Percentiles rank a stretch among this genome's conserved stretches.
These are phyloP conservation scores for Peucedramus taeniatus DNA, from an alignment of 2,113 vertebrate genomes.

Conservation along the genomic window DNA sequence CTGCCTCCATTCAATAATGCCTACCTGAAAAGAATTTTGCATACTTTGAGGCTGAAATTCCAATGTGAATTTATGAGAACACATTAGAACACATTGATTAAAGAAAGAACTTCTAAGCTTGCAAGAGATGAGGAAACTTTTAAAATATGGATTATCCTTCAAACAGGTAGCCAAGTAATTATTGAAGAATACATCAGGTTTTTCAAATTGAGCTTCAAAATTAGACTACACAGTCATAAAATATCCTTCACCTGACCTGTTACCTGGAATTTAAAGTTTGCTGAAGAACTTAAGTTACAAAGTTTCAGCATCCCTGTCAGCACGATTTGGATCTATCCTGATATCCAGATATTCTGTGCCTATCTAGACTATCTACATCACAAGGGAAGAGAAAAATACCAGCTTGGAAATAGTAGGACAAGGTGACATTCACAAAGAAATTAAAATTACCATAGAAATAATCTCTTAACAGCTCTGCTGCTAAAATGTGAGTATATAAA, in stretches of 20 bases:
- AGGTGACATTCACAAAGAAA: not conserved
- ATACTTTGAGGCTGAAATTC: not conserved
- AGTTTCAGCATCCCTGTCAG: not conserved
- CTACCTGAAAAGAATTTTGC: not conserved
- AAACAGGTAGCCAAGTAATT: conserved; percentile 2
- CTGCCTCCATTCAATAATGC: not conserved
- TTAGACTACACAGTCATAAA: not conserved
- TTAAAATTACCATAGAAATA: not conserved
- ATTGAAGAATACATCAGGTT: conserved; percentile 1
- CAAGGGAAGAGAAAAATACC: not conserved
- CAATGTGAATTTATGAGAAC: conserved; percentile 5
- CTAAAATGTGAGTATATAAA: not conserved
- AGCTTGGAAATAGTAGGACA: not conserved
- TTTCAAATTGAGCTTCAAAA: not conserved
- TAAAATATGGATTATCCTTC: conserved; percentile 37
- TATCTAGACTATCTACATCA: not conserved
- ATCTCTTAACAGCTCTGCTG: not conserved
- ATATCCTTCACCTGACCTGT: not conserved
- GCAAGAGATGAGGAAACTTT: not conserved
- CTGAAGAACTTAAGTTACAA: not conserved
- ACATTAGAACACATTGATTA: not conserved
- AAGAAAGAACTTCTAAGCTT: not conserved
- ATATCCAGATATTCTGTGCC: not conserved
- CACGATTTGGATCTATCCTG: not conserved
- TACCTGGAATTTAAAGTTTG: not conserved